A percentile compares a stretch with the other conserved stretches of the same genome.
Conservation (phyloP, 2,113 vertebrate species). For the Myrmophylax atrothorax region DNA sequence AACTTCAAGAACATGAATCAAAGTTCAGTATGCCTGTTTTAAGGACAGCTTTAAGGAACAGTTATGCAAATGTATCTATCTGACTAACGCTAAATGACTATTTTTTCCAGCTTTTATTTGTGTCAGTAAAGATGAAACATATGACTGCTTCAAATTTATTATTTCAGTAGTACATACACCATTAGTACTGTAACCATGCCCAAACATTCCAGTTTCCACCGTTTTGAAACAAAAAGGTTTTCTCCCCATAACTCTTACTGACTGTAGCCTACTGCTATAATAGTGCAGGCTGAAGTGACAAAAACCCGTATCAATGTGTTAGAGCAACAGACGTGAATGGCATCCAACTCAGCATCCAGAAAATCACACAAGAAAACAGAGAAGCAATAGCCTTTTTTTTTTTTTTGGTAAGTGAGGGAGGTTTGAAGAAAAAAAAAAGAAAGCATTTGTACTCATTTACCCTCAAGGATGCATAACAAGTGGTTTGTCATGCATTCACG, state of each 20-base stretch:
- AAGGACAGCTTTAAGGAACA: background rate
- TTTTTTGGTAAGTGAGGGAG: background rate
- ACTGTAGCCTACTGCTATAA: background rate
- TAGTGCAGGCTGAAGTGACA: background rate
- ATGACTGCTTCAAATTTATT: background rate
- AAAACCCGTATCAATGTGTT: background rate
- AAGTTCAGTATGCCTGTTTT: background rate
- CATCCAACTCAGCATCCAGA: rapidly evolving
- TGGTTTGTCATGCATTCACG: background rate
- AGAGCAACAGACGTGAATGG: rapidly evolving
- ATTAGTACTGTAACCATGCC: background rate
- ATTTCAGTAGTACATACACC: background rate
- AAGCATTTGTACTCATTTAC: background rate
- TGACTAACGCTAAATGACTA: background rate
- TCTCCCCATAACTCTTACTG: background rate
- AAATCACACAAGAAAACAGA: background rate
- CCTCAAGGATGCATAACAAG: background rate
- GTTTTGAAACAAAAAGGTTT: background rate
- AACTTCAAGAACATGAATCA: background rate
- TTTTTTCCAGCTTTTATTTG: background rate
- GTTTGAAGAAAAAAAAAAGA: background rate
- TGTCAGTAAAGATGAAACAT: background rate
- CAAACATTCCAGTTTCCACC: background rate
- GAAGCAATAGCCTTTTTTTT: rapidly evolving
- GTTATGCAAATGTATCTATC: background rate